These are phyloP conservation scores for Ammodytes marinus DNA, from an alignment of 2,113 vertebrate genomes.

Conservation along the genomic window DNA sequence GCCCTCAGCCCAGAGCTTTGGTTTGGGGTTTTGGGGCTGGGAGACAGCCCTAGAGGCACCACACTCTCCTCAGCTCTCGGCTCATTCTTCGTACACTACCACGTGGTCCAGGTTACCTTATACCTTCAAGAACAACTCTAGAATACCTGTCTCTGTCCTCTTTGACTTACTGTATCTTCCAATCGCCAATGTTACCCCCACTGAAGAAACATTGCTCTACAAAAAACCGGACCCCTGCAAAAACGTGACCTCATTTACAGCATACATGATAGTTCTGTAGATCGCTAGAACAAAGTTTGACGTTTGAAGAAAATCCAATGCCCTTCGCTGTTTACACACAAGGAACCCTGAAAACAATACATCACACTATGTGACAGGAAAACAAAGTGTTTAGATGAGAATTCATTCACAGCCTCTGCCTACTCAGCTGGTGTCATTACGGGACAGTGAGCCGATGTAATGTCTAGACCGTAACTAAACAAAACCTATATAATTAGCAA, in stretches of 20 bases:
- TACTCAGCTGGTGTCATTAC: constrained; percentile 21
- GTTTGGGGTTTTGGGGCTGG: constrained; percentile 44
- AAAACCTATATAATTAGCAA: constrained; percentile 50
- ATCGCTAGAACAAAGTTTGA: neutral
- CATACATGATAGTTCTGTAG: neutral
- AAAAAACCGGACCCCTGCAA: neutral
- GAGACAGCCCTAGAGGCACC: constrained; percentile 23
- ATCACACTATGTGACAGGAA: neutral
- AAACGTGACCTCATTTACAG: neutral
- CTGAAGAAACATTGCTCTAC: neutral
- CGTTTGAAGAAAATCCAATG: neutral
- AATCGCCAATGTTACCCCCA: neutral
- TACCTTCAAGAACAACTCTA: constrained; percentile 2
- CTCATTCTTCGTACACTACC: neutral
- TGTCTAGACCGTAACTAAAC: constrained; percentile 71
- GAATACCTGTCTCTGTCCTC: constrained; percentile 4
- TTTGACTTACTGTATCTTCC: neutral
- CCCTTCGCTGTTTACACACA: no score
- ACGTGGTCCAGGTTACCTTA: constrained; percentile 10
- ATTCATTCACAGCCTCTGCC: constrained; percentile 21
- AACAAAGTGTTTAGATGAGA: neutral
- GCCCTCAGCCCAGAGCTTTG: constrained; percentile 24
- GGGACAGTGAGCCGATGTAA: constrained; percentile 22
- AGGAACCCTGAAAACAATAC: neutral
- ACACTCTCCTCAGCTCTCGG: constrained; percentile 28